Base-by-base conservation (phyloP, 2,888 invertebrate genomes). In the Cremastinae sp. region DNA sequence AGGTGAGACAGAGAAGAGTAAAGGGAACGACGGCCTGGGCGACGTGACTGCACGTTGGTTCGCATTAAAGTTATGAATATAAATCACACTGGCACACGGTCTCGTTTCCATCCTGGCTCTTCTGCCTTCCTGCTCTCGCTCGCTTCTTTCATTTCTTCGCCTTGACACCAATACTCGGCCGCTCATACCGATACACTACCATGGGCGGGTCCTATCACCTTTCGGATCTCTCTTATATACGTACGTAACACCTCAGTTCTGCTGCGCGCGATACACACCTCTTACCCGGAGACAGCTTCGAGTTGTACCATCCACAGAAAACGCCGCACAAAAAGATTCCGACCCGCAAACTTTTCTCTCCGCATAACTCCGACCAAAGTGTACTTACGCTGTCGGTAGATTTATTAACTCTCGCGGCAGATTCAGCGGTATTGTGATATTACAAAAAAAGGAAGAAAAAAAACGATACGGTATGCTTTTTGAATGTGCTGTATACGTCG, bases 51-150 rank as follows among this genome's bases (percentile, higher is more conserved):
- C 81, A 83, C 83, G 83, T 83, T 83, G 83, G 80, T 82, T 84
- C 82, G 86, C 83, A 87, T 87, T 85, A 87, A 87, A 87, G 80
- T 88, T 87, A 86, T 88, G 87, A 87, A 87, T 87, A 87, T 88
- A 87, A 87, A 87, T 87, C 86, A 85, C 82, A 78, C 72, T 71
- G 58, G 53, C 70, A 74, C 77, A 66, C 75, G 72, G 68, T 75
- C 75, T 64, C 62, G 61, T 70, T 51, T 59, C 39, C 61, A 37
- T 37, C n/a, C 55, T 12, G 12, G 22, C 43, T 22, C 47, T 55
- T 22, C 49, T 56, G 61, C 37, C 7, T 37, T 61, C 20, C 45
- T 16, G 45, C 56, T 41, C 45, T 18, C 70, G 18, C 53, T 43
- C 65, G 61, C 53, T 74, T 77, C 64, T 75, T 70, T 69, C 70